phyloP scores from a whole-genome alignment of 2,113 vertebrate species.

The Ploceus nigricollis region DNA sequence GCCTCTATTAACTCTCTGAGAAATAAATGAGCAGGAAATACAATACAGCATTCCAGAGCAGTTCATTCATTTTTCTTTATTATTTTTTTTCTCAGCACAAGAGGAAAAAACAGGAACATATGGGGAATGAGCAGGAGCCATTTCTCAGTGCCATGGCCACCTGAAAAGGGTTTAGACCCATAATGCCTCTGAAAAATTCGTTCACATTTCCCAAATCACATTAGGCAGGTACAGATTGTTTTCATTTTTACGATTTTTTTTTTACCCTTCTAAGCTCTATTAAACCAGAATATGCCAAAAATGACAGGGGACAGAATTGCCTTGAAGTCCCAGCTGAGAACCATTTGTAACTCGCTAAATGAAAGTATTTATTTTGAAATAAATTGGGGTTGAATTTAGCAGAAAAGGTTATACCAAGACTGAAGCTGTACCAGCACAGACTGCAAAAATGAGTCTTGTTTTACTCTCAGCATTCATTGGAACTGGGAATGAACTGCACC shows the following conservation, averaged over 20 bases:
- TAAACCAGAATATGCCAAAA: background rate
- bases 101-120: background rate
- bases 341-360: background rate
- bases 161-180: background rate
- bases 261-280: background rate
- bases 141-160: background rate
- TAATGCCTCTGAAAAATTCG: background rate
- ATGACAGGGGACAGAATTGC: background rate
- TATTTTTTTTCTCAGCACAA: background rate
- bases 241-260: background rate
- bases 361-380: background rate
- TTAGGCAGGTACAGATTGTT: background rate
- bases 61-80: constrained; percentile 15
- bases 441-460: rapidly evolving
- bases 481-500: background rate
- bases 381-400: background rate
- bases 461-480: rapidly evolving
- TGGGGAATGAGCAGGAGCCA: background rate
- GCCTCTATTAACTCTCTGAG: background rate
- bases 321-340: background rate
- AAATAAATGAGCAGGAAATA: background rate
- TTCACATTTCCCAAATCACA: background rate
- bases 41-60: background rate
- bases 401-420: background rate
- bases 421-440: background rate